These are phyloP conservation scores for Tyto alba DNA, from an alignment of 2,113 vertebrate species.

Conservation along the genomic window DNA sequence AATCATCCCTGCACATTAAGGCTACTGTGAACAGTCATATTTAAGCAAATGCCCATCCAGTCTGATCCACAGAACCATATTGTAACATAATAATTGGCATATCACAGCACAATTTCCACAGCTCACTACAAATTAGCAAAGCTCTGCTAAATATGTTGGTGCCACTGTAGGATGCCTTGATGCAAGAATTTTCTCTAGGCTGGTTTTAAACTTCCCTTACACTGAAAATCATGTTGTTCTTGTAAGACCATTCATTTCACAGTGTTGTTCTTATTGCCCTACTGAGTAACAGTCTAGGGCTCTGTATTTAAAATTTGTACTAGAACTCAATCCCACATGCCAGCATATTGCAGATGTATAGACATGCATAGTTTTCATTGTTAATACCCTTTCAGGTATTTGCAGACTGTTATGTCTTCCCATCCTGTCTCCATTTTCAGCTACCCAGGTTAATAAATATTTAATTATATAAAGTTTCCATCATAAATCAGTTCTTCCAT, in stretches of 20 bases:
- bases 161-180: neutral
- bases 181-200: neutral
- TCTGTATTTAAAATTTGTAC: neutral
- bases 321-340: neutral
- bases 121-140: neutral
- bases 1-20: neutral
- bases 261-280: neutral
- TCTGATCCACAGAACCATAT: neutral
- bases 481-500: neutral
- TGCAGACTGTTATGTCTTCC: neutral
- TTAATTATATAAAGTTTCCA: conserved; percentile 10
- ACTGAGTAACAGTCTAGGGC: neutral
- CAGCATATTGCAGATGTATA: neutral
- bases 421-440: neutral
- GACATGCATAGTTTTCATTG: neutral
- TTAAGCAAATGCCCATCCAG: neutral
- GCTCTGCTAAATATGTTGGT: neutral
- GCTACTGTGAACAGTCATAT: neutral
- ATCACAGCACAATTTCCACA: neutral
- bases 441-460: conserved; percentile 16
- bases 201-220: neutral
- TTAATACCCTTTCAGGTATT: neutral
- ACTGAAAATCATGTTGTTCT: neutral
- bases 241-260: neutral
- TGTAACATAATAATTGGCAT: neutral